Evolutionary conservation across 2,888 invertebrate species (phyloP).

Genomic region (Cantharis lateralis): DNA sequence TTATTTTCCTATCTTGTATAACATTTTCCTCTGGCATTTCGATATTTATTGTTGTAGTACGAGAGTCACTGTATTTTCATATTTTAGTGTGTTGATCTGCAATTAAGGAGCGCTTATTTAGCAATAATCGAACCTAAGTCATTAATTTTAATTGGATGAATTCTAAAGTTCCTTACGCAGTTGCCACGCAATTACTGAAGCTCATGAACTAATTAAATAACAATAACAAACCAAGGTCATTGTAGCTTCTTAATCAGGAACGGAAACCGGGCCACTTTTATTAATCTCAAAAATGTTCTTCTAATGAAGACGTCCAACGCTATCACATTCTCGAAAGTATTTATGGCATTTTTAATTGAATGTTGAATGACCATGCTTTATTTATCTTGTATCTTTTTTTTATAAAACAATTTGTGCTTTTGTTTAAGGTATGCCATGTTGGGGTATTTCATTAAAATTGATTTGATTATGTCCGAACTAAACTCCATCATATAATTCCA

Average conservation of each 20-base stretch:
- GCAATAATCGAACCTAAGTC: slow-evolving; percentile 46
- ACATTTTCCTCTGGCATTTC: slow-evolving; percentile 24
- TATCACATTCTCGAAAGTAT: not conserved
- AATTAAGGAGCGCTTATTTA: slow-evolving; percentile 44
- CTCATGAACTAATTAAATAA: slow-evolving; percentile 46
- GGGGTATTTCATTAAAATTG: not conserved
- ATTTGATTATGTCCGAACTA: not conserved
- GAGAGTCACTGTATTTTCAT: slow-evolving; percentile 21
- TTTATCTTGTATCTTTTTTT: not conserved
- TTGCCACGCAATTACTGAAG: slow-evolving; percentile 44
- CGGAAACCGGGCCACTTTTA: slow-evolving; percentile 32
- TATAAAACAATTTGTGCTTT: not conserved
- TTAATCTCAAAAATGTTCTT: slow-evolving; percentile 13
- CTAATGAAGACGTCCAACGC: slow-evolving; percentile 5
- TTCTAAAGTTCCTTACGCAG: slow-evolving; percentile 42
- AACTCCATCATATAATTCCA: not conserved
- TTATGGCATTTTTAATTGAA: not conserved
- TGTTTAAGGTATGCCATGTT: not conserved
- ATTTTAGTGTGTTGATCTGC: slow-evolving; percentile 33
- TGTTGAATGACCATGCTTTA: no score
- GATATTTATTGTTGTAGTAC: slow-evolving; percentile 12
- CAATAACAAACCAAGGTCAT: slow-evolving; percentile 37
- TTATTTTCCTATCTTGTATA: slow-evolving; percentile 17
- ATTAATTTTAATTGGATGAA: slow-evolving; percentile 49
- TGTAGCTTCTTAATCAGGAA: slow-evolving; percentile 32